Evolutionary conservation across 1,140 invertebrate species (phyloP).

Genomic region (Lepidurus couesii): DNA sequence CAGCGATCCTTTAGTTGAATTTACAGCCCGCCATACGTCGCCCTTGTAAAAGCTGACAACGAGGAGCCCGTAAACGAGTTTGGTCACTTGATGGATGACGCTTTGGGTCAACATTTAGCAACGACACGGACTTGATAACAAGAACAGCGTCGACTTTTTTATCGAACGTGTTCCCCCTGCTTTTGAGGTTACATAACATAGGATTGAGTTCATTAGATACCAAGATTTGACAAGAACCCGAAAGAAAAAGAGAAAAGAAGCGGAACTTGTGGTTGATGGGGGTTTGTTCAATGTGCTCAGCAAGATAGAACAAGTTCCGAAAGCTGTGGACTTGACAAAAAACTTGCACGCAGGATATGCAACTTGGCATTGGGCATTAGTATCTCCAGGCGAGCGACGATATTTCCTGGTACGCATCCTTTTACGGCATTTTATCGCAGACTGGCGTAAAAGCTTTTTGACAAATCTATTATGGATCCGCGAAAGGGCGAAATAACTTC

Average conservation of each 20-base stretch:
- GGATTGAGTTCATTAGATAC: slow-evolving; percentile 4
- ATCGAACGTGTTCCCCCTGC: background rate
- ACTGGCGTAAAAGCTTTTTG: no score
- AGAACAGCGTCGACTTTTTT: background rate
- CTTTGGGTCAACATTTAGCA: slow-evolving; percentile 14
- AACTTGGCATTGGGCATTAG: background rate
- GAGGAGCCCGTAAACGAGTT: background rate
- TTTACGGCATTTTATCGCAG: background rate
- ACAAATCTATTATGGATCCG: no score
- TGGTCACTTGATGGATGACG: slow-evolving; percentile 18
- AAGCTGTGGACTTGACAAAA: background rate
- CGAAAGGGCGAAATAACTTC: no score
- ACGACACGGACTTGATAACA: background rate
- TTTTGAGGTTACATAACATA: background rate
- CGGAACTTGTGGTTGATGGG: background rate
- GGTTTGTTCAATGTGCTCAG: background rate
- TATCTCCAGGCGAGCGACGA: slow-evolving; percentile 3
- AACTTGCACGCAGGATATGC: background rate
- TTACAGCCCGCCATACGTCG: slow-evolving; percentile 8
- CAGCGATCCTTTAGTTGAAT: background rate
- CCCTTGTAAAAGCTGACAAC: slow-evolving; percentile 18
- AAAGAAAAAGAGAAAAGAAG: background rate
- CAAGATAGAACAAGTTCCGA: background rate
- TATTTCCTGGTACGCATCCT: background rate
- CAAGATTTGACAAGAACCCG: slow-evolving; percentile 6